Conservation (phyloP, 2,797 vertebrate species). For the Peromyscus eremicus region DNA sequence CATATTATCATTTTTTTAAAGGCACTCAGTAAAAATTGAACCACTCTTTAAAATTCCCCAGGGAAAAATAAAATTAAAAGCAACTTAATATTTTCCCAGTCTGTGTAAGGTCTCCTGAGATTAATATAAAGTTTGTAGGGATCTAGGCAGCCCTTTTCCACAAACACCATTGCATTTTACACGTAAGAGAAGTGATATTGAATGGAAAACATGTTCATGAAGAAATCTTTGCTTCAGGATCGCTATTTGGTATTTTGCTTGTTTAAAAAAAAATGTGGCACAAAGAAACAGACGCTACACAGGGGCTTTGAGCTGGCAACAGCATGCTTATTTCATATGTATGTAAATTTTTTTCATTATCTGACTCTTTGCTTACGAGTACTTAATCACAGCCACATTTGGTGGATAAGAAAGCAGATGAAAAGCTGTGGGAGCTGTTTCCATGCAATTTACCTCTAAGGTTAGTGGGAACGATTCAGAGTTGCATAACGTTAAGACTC, state of each 20-base stretch:
- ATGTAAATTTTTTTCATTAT: conserved; percentile 81
- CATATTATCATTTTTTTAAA: conserved; percentile 57
- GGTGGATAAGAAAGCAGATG: conserved; percentile 59
- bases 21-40: conserved; percentile 75
- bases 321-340: conserved; percentile 81
- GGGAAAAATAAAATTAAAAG: conserved; percentile 80
- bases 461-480: conserved; percentile 35
- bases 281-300: conserved; percentile 76
- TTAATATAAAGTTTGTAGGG: conserved; percentile 76
- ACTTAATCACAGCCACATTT: conserved; percentile 81
- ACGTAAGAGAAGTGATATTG: conserved; percentile 81
- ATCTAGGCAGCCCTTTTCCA: conserved; percentile 56
- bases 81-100: conserved; percentile 79
- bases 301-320: conserved; percentile 75
- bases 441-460: conserved; percentile 66
- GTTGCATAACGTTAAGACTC: conserved; percentile 16
- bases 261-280: conserved; percentile 76
- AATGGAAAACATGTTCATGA: conserved; percentile 82
- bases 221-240: conserved; percentile 80
- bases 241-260: conserved; percentile 75
- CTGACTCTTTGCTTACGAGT: conserved; percentile 61
- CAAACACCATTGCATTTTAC: conserved; percentile 82
- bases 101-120: conserved; percentile 70
- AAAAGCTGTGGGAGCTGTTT: conserved; percentile 53
- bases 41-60: conserved; percentile 77